phyloP scores from a whole-genome alignment of 2,888 invertebrate genomes.

The Cheilosia vernalis region DNA sequence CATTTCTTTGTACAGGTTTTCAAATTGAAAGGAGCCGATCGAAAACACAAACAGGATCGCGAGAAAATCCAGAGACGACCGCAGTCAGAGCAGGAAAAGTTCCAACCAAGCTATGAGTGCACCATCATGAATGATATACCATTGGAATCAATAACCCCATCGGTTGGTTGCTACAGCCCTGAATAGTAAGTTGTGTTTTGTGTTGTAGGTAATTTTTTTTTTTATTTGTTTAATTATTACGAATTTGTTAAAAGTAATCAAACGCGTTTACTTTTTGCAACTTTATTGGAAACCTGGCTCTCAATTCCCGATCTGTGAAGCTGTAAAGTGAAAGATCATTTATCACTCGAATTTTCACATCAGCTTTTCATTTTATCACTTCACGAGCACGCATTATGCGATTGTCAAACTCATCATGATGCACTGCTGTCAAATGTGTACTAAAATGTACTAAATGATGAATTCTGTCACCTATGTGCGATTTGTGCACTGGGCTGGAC shows the following conservation, averaged over 20 bases:
- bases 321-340: too few species aligned
- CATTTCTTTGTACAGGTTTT: constrained; percentile 85
- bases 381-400: too few species aligned
- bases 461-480: too few species aligned
- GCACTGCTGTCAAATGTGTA: too few species aligned
- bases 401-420: too few species aligned
- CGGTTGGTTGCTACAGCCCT: constrained; percentile 82
- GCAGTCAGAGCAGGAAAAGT: constrained; percentile 93
- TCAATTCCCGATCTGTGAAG: too few species aligned
- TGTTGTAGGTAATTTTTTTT: constrained; percentile 9
- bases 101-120: constrained; percentile 97
- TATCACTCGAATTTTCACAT: too few species aligned
- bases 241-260: constrained; percentile 1
- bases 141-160: constrained; percentile 79
- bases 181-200: constrained; percentile 81
- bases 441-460: too few species aligned
- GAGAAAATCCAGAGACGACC: constrained; percentile 96
- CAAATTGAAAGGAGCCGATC: constrained; percentile 97
- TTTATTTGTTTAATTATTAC: neutral
- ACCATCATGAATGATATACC: constrained; percentile 95
- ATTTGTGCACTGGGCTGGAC: too few species aligned
- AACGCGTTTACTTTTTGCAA: too few species aligned
- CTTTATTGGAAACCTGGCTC: too few species aligned
- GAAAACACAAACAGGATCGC: constrained; percentile 98
- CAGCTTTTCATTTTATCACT: too few species aligned